Evolutionary conservation across 1,140 invertebrate genomes (phyloP).

Genomic region (Nephotettix cincticeps): DNA sequence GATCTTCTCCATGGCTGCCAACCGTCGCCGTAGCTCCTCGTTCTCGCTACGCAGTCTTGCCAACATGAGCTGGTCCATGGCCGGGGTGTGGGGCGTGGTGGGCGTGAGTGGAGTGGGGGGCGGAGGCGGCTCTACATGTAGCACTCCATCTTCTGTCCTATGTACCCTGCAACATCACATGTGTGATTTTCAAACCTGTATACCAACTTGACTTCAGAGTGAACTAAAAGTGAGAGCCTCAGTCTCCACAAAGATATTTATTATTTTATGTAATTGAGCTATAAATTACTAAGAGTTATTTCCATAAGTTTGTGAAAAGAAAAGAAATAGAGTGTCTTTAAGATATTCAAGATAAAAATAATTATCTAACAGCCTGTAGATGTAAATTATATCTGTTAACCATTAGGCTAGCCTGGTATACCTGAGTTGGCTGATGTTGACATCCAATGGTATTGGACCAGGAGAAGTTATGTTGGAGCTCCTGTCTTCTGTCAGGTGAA

Average conservation of each 20-base stretch:
- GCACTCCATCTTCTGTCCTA: constrained; percentile 66
- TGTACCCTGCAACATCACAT: constrained; percentile 67
- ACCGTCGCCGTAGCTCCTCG: constrained; percentile 59
- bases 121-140: constrained; percentile 63
- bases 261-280: too few relatives aligned
- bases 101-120: constrained; percentile 20
- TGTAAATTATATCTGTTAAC: too few relatives aligned
- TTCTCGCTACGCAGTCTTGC: constrained; percentile 52
- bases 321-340: too few relatives aligned
- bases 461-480: constrained; percentile 78
- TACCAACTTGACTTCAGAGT: too few relatives aligned
- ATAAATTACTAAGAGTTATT: too few relatives aligned
- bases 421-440: constrained; percentile 64
- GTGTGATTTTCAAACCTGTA: too few relatives aligned
- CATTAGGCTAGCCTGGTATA: too few relatives aligned
- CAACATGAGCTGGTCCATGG: neutral
- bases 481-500: constrained; percentile 76
- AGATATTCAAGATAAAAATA: too few relatives aligned
- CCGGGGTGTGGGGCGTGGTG: constrained; percentile 45
- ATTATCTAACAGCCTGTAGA: too few relatives aligned
- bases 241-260: too few relatives aligned
- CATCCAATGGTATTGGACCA: constrained; percentile 73
- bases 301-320: too few relatives aligned
- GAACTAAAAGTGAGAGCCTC: too few relatives aligned
- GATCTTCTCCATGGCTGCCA: constrained; percentile 59